Percentiles rank a stretch among this genome's conserved stretches.
phyloP scores from a whole-genome alignment of 2,113 vertebrate species.

The Stictonetta naevosa region DNA sequence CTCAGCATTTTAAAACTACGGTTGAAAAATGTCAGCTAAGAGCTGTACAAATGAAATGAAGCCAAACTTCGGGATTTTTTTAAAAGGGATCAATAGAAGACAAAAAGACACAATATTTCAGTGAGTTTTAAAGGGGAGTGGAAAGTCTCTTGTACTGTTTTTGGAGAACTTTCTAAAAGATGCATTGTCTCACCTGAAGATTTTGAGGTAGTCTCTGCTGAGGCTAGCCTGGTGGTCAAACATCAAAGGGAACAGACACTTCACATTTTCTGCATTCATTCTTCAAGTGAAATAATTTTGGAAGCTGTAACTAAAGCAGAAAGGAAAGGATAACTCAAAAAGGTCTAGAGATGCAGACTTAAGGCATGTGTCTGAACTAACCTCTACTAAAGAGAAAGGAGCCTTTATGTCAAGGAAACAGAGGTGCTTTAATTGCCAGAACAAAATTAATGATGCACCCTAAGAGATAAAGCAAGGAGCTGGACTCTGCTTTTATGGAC shows the following conservation, averaged over 20 bases:
- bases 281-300: background rate
- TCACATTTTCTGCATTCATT: background rate
- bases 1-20: background rate
- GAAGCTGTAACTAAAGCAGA: background rate
- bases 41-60: background rate
- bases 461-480: background rate
- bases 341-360: background rate
- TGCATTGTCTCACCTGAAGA: background rate
- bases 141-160: background rate
- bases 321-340: background rate
- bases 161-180: background rate
- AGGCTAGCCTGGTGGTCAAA: background rate
- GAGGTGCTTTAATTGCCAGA: conserved; percentile 49
- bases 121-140: background rate
- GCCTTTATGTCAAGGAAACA: background rate
- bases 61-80: conserved; percentile 28
- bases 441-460: background rate
- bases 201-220: background rate
- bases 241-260: background rate
- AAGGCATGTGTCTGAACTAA: background rate
- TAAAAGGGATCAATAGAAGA: conserved; percentile 11
- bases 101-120: background rate
- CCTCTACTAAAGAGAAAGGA: background rate
- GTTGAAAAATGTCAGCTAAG: background rate
- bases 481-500: background rate